Evolutionary conservation across 2,888 invertebrate genomes (phyloP).

Genomic region (Halictus quadricinctus): DNA sequence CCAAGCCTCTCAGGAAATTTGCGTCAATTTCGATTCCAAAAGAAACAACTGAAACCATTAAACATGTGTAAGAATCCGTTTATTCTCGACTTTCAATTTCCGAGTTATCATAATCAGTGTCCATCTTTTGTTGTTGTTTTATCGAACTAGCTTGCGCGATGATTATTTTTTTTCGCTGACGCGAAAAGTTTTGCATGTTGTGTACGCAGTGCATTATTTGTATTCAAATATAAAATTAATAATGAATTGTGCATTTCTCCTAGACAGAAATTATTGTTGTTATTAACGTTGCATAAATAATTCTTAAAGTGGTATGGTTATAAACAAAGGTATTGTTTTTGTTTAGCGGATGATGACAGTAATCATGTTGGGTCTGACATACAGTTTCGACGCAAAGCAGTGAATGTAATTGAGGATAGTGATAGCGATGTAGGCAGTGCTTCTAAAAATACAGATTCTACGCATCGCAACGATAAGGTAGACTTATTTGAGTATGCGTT

Average conservation of each 20-base stretch:
- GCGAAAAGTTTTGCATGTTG: neutral
- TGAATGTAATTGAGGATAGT: slow-evolving; percentile 79
- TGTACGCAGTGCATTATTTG: neutral
- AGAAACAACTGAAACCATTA: slow-evolving; percentile 83
- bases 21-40: slow-evolving; percentile 88
- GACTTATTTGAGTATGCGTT: neutral
- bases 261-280: neutral
- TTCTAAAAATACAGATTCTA: slow-evolving; percentile 63
- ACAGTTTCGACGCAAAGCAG: slow-evolving; percentile 72
- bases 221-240: neutral
- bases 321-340: slow-evolving; percentile 13
- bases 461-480: slow-evolving; percentile 72
- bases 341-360: slow-evolving; percentile 80
- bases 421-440: slow-evolving; percentile 76
- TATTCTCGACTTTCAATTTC: slow-evolving; percentile 34
- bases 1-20: slow-evolving; percentile 86
- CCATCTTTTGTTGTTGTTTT: slow-evolving; percentile 41
- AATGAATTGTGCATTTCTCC: neutral
- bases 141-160: slow-evolving; percentile 19
- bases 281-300: neutral
- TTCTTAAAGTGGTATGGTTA: neutral
- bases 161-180: slow-evolving; percentile 6
- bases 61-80: slow-evolving; percentile 73
- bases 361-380: slow-evolving; percentile 72
- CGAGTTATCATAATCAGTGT: slow-evolving; percentile 34